Evolutionary conservation across 2,113 vertebrate genomes (phyloP).

Genomic region (Glaucidium brasilianum): DNA sequence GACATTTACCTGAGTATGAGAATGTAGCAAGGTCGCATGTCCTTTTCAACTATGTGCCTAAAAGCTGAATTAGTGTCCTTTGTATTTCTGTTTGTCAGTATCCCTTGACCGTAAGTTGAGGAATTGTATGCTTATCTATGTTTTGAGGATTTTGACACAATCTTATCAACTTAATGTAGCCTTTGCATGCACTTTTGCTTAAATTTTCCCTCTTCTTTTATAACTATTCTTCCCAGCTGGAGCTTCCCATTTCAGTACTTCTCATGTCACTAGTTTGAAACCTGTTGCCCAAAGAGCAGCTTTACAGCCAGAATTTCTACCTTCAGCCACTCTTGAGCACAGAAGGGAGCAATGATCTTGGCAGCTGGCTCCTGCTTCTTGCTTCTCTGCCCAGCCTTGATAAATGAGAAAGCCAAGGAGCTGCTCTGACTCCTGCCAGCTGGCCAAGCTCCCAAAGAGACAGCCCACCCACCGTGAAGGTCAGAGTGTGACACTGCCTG

Average conservation of each 20-base stretch:
- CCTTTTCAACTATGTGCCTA: neutral
- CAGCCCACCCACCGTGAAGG: neutral
- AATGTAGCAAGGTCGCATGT: neutral
- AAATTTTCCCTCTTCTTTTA: neutral
- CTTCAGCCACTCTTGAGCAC: neutral
- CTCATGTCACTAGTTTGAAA: neutral
- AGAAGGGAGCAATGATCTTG: slow-evolving; percentile 14
- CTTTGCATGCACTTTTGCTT: neutral
- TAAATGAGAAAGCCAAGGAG: slow-evolving; percentile 22
- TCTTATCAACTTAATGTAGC: neutral
- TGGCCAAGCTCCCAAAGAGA: neutral
- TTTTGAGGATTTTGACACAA: neutral
- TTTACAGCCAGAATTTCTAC: neutral
- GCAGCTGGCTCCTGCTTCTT: neutral
- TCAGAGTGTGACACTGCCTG: fast-evolving
- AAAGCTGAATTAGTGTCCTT: neutral
- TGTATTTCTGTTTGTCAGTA: neutral
- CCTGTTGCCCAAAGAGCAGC: neutral
- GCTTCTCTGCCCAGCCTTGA: neutral
- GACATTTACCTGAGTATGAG: slow-evolving; percentile 45
- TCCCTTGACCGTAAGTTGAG: neutral
- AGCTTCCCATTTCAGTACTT: neutral
- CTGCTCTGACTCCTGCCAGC: neutral
- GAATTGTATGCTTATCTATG: neutral
- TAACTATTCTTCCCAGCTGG: neutral